Base-by-base conservation (phyloP, 2,888 invertebrate genomes). In the Euphydryas editha region DNA sequence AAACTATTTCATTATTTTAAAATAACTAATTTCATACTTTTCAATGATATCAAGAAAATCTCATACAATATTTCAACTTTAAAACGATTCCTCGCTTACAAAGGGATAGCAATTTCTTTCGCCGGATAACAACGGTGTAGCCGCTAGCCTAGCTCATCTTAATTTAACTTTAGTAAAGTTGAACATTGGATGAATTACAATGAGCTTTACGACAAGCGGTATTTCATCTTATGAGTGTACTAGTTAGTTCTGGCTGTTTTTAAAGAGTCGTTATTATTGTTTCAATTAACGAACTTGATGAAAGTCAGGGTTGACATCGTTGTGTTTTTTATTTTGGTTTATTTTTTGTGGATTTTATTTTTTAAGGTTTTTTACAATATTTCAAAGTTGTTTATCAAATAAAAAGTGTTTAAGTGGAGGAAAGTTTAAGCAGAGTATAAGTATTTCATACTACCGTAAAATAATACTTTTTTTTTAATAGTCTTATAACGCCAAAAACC, bases 111-210 rank as follows among this genome's bases (percentile, higher is more conserved):
- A 47, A 47, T 47, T 47, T 13, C 47, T 21, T 20, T 47, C 47
- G n/a, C 18, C 17, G 47, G 20, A 47, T 47, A 47, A 20, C 47
- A 5, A 11, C 20, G 20, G 20, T 11, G 47, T 4, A 13, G 47
- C 46, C 63, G 49, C 44, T 51, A 58, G 36, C 57, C 30, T 30
- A 57, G 64, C 51, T 58, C 54, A 20, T 68, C 49, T 57, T 64
- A 60, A 64, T 68, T 68, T 64, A 64, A 64, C 60, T 68, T 60
- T 44, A 51, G 51, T 30, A 64, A 47, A 47, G 47, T 60, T 64
- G 57, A 60, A 58, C 59, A 59, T 49, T 24, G 56, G 36, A 63
- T 18, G 67, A 67, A 67, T 67, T 56, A 17, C 55, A 67, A 67
- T 67, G 63, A 67, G 67, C 13, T 47, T 47, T 6, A 47, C 18